These are phyloP conservation scores for Minunthozetes semirufus DNA, from an alignment of 2,888 invertebrate species.

Conservation along the genomic window DNA sequence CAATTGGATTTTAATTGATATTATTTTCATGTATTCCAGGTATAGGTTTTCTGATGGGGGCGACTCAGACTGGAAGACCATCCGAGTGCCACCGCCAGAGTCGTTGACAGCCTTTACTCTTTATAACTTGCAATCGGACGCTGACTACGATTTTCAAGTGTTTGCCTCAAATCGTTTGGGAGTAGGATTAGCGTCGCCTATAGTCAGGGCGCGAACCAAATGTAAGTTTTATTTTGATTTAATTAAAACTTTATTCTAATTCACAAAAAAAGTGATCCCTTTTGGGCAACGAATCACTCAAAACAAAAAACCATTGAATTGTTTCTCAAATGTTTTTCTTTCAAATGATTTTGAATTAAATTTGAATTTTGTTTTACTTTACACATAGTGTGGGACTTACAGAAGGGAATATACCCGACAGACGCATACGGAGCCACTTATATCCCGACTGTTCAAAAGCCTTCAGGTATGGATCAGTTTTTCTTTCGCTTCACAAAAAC, in stretches of 20 bases:
- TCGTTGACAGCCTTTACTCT: constrained; percentile 77
- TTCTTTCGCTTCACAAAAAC: not conserved
- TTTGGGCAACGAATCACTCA: not conserved
- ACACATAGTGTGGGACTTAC: constrained; percentile 56
- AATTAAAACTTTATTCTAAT: constrained; percentile 6
- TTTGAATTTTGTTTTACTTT: not conserved
- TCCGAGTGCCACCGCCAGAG: constrained; percentile 76
- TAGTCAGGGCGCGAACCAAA: constrained; percentile 77
- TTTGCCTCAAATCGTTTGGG: constrained; percentile 89
- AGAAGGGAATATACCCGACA: constrained; percentile 66
- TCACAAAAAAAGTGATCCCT: not conserved
- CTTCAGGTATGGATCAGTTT: constrained; percentile 58
- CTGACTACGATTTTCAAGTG: constrained; percentile 91
- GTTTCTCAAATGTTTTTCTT: no score
- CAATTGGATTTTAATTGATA: not conserved
- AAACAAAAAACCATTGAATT: not conserved
- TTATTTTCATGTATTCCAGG: not conserved
- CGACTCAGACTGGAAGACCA: constrained; percentile 81
- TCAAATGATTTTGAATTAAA: not conserved
- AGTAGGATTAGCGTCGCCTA: constrained; percentile 91
- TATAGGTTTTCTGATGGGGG: constrained; percentile 47
- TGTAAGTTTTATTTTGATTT: constrained; percentile 57
- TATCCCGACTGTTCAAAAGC: constrained; percentile 62
- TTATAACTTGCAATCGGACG: constrained; percentile 78
- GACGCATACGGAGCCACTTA: constrained; percentile 65